Evolutionary conservation across 2,113 vertebrate species (phyloP), one percentile per base, ranked within the genome.

Genomic region (Podilymbus podiceps): DNA sequence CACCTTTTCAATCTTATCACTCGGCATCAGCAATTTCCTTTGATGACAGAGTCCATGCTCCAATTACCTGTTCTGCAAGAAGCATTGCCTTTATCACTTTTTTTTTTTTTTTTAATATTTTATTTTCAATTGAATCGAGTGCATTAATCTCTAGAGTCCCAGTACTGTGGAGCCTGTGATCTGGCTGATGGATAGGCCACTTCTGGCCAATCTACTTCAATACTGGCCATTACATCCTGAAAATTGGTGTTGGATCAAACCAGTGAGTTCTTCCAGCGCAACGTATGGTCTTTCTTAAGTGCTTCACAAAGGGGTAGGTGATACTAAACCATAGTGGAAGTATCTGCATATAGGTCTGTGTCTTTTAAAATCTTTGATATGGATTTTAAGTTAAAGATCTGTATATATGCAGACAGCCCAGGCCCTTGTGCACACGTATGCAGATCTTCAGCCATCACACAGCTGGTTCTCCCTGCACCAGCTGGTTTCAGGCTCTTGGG

Each of bases 341-440:
- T 38, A 55, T n/a, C 42, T 88, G 16, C 25, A 31, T 71, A 31
- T 20, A 28, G 17, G 47, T 90, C 25, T 88, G 9, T 80, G 42
- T 46, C 35, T 44, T 67, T 62, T 40, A 56, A 72, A 40, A 40
- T 50, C n/a, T 83, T 89, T 71, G 50, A 23, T 56, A 56, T 0
- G 50, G 42, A 59, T 79, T 94, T 88, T 67, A 66, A 76, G 17
- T 64, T 56, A 33, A 49, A 58, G 24, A 12, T n/a, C 47, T 33
- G 0, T 50, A 9, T 50, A 31, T 35, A 47, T n/a, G 38, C 74
- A 88, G 74, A 52, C 28, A 47, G 5, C 58, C 24, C 60, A 67
- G n/a, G 23, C 8, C 28, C 56, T 63, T 74, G 17, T 38, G 38
- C 15, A 8, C 5, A 6, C 6, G 5, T 1, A 0, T 46, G 19